Percentiles rank a stretch among this genome's conserved stretches.
These are phyloP conservation scores for Cerceris ruficornis DNA, from an alignment of 2,888 invertebrate genomes.

Conservation along the genomic window DNA sequence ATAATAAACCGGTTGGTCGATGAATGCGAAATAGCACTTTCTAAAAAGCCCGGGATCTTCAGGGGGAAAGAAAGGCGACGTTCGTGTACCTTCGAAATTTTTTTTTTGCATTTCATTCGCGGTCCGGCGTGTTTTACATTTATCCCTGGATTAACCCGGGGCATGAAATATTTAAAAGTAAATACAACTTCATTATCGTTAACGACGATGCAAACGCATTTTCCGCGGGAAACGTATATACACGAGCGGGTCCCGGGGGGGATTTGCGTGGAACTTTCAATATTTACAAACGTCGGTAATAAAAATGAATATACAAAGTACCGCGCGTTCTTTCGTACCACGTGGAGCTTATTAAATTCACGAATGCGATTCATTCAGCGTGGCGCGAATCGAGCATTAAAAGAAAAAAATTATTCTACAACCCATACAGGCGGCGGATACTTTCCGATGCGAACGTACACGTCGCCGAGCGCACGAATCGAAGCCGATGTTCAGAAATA, in stretches of 20 bases:
- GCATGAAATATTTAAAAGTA: not conserved
- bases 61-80: conserved; percentile 36
- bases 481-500: not conserved
- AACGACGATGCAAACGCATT: not conserved
- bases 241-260: no score
- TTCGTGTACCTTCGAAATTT: conserved; percentile 24
- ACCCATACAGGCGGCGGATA: not conserved
- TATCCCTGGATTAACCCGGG: not conserved
- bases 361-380: not conserved
- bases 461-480: not conserved
- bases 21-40: conserved; percentile 58
- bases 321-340: not conserved
- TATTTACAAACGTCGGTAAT: not conserved
- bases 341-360: not conserved
- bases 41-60: conserved; percentile 38
- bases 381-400: not conserved
- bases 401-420: not conserved
- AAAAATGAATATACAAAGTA: not conserved
- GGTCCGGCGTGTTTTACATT: not conserved
- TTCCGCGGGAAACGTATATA: no score
- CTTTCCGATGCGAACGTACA: not conserved
- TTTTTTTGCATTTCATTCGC: not conserved
- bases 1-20: conserved; percentile 61
- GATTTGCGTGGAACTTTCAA: no score
- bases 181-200: not conserved